Conservation (phyloP, 1,140 invertebrate genomes). For the Orius insidiosus region DNA sequence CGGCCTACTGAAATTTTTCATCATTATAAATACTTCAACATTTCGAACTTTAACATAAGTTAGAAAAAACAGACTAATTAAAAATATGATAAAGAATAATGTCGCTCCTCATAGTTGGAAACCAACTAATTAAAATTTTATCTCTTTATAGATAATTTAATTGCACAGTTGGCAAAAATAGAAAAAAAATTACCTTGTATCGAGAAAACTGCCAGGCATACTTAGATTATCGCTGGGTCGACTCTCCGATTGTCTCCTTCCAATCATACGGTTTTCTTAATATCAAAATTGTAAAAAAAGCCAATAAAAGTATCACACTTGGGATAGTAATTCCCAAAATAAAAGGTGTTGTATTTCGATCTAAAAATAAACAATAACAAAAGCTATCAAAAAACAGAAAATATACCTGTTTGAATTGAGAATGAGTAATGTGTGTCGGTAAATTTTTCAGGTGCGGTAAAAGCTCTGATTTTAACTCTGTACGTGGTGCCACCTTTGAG, state of each 20-base stretch:
- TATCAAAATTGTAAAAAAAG: constrained; percentile 34
- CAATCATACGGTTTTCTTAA: constrained; percentile 37
- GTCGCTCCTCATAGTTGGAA: neutral
- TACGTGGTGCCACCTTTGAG: constrained; percentile 81
- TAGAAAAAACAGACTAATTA: constrained; percentile 2
- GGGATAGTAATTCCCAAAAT: constrained; percentile 58
- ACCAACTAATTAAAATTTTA: neutral
- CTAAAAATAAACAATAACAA: constrained; percentile 29
- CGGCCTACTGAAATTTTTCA: constrained; percentile 43
- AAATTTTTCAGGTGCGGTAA: constrained; percentile 79
- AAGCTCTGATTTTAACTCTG: constrained; percentile 79
- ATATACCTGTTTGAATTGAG: constrained; percentile 58
- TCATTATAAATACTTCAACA: neutral
- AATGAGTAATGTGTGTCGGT: constrained; percentile 82
- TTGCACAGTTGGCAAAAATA: neutral
- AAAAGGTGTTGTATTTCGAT: constrained; percentile 70
- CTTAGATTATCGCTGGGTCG: constrained; percentile 51
- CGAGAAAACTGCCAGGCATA: constrained; percentile 60
- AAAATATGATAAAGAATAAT: constrained; percentile 4
- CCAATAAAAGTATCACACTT: constrained; percentile 37
- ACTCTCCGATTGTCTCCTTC: constrained; percentile 44
- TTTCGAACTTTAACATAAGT: neutral
- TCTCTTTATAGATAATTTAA: neutral
- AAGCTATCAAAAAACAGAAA: too few relatives aligned
- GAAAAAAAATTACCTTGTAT: constrained; percentile 44